Evolutionary conservation across 2,113 vertebrate genomes (phyloP).

Genomic region (Toxostoma redivivum): DNA sequence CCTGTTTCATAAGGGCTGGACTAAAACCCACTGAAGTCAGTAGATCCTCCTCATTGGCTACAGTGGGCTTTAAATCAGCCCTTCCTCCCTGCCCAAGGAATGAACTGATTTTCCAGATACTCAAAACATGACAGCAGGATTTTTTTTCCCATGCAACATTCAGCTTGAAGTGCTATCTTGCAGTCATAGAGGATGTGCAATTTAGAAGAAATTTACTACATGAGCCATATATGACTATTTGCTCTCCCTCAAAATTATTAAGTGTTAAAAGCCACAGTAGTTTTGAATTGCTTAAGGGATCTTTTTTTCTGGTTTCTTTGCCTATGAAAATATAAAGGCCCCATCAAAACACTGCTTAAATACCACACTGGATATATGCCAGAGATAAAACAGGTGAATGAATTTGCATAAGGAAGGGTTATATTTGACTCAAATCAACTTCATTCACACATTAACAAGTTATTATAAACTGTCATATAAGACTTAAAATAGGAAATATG

Average conservation of each 20-base stretch:
- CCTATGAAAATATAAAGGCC: background rate
- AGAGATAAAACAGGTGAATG: constrained; percentile 13
- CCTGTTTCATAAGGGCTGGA: background rate
- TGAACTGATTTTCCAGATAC: background rate
- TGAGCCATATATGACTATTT: background rate
- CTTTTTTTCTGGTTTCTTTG: background rate
- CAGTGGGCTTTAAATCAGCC: background rate
- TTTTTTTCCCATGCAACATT: background rate
- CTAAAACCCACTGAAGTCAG: background rate
- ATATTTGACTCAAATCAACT: constrained; percentile 18
- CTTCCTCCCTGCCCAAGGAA: background rate
- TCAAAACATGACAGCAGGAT: background rate
- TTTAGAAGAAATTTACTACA: background rate
- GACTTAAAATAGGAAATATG: constrained; percentile 34
- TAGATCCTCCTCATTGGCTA: background rate
- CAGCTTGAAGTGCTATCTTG: background rate
- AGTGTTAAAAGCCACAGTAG: background rate
- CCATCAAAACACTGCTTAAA: constrained; percentile 1
- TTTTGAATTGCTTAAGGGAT: background rate
- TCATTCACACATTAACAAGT: constrained; percentile 22
- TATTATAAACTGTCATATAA: constrained; percentile 10
- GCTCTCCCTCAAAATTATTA: background rate
- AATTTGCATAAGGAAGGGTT: background rate
- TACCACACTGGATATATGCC: background rate
- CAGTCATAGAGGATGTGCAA: background rate